phyloP scores from a whole-genome alignment of 2,888 invertebrate species.

The Julus scandinavius region DNA sequence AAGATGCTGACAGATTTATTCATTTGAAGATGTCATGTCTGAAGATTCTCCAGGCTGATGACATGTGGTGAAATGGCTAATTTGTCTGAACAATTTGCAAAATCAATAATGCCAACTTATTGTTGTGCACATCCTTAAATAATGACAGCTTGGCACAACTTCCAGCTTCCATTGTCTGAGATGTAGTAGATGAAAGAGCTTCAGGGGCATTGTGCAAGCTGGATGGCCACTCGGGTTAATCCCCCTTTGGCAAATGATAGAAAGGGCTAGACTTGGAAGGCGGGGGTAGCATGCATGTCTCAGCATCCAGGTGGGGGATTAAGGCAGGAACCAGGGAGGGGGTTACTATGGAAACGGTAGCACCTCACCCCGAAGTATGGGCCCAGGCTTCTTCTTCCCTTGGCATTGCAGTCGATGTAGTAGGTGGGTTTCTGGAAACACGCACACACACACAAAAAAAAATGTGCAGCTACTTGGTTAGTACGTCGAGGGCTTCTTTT shows the following conservation, averaged over 20 bases:
- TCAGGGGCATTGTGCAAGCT: not conserved
- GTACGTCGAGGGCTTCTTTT: not conserved
- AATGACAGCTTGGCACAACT: constrained; percentile 3
- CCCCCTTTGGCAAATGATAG: constrained; percentile 33
- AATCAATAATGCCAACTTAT: not conserved
- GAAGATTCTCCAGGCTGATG: not conserved
- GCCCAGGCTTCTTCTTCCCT: not conserved
- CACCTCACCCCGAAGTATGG: not conserved
- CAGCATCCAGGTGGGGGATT: constrained; percentile 33
- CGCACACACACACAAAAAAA: not conserved
- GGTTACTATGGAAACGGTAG: constrained; percentile 18
- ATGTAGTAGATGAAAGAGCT: not conserved
- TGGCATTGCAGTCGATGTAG: not conserved
- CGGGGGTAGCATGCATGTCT: not conserved
- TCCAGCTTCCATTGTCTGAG: constrained; percentile 19
- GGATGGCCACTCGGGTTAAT: not conserved
- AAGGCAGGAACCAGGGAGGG: constrained; percentile 21
- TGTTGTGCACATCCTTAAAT: not conserved
- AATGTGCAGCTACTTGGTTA: not conserved
- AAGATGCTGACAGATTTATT: too few species aligned
- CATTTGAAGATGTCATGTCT: too few species aligned
- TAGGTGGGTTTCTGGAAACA: not conserved
- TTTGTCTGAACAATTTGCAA: constrained; percentile 8
- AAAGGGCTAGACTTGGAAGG: constrained; percentile 3
- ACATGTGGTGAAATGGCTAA: not conserved